Base-by-base conservation (phyloP, 92 coral and sea anemone species). In the Galaxea fascicularis region DNA sequence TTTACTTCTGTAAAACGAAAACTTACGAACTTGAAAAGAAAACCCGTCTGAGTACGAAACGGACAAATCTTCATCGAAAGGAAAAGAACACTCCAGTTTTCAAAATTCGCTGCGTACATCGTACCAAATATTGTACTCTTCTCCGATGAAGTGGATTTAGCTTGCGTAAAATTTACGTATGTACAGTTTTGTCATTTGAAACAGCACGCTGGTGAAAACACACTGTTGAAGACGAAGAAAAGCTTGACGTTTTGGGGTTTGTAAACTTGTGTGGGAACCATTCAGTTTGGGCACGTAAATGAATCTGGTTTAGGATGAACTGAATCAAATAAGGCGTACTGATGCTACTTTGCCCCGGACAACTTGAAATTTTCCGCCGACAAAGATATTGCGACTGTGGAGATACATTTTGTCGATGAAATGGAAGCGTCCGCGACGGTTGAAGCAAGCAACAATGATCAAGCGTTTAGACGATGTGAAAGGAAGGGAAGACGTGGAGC, bases 401-500 rank as follows among this genome's bases (percentile, higher is more conserved):
- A 24, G 15, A 5, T 14, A 21, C 25, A 64, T 28, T 20, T 66
- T 13, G 11, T 71, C 44, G 77, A 35, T 70, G 29, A 79, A 47
- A 82, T 82, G 86, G 86, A 82, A 41, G 70, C 86, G 11, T 82
- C 86, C 11, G 28, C 65, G 17, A 24, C 29, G 18, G 31, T 30
- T 8, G 86, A 25, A 5, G 46, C 31, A 59, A 22, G 18, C 10
- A 24, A 52, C 45, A 60, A 47, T 25, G 86, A 70, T 16, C 80
- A 82, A 47, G 91, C 82, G 39, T 93, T 93, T 76, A 87, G 83
- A 85, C 86, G 51, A 3, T 93, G 97, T 56, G 91, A 84, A 17
- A 80, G 97, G 24, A 51, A 81, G n/a, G 97, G 97, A 17, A 35
- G 97, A 29, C 79, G 97, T 12, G 97, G 97, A 8, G 97, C 93